Evolutionary conservation across 2,113 vertebrate genomes (phyloP), one percentile per base, ranked within the genome.

Genomic region (Bostrychus sinensis): DNA sequence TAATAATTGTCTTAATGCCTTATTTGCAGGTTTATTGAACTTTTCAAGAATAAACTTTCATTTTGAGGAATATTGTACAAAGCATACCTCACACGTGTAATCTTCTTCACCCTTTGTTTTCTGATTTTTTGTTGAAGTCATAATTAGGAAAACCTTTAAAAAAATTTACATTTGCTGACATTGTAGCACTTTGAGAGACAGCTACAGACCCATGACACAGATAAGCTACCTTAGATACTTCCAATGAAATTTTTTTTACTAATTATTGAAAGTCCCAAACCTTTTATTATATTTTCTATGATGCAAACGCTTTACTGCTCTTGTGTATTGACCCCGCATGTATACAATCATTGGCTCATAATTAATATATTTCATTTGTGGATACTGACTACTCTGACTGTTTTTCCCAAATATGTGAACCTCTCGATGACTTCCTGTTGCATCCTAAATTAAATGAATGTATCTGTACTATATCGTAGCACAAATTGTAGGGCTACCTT

Each of bases 361-460:
- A 13, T 37, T 75, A 17, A 57, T 42, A 53, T n/a, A 5, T 14
- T 2, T 61, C 42, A 57, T 67, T 42, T 65, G 41, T 64, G 48
- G 32, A 56, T 53, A 28, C 5, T 53, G 1, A 30, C 7, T 2
- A n/a, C 78, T 66, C 66, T 42, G 46, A 81, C 69, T 72, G 25
- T 66, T 75, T 62, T 19, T 70, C 50, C 72, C 28, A 66, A 69
- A 73, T 63, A 69, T 80, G 68, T 80, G 75, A 85, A 72, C 43
- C 46, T 9, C 20, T 70, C 30, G 43, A 9, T 39, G 36, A 38
- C 25, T 1, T 45, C 25, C 14, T 16, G 17, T 54, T 20, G 17
- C 30, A 43, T 65, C 36, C 10, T 34, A n/a, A 14, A 72, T 66
- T 62, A 65, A 46, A 51, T 48, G 55, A 78, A 77, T 81, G 73